Percentiles rank a stretch among this genome's conserved stretches.
Conservation (phyloP, 2,888 invertebrate genomes). For the Athrips mouffetella region DNA sequence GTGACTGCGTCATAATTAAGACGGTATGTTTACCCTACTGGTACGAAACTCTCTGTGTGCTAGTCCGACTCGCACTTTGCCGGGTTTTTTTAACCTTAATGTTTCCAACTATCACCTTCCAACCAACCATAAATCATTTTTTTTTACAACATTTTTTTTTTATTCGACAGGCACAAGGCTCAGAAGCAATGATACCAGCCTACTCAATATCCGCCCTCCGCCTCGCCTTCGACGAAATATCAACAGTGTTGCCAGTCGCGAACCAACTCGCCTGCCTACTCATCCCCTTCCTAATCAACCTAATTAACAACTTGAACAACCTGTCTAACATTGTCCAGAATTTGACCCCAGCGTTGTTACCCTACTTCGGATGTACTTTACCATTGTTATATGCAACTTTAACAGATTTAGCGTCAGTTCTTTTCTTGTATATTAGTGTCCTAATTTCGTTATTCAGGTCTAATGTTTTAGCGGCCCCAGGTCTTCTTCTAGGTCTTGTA, state of each 20-base stretch:
- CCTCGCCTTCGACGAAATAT: slow-evolving; percentile 64
- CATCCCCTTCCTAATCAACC: slow-evolving; percentile 62
- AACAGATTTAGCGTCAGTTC: slow-evolving; percentile 63
- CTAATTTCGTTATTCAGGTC: slow-evolving; percentile 65
- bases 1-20: too few relatives aligned
- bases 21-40: too few relatives aligned
- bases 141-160: not conserved
- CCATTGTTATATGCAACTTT: slow-evolving; percentile 63
- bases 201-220: slow-evolving; percentile 65
- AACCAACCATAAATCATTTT: too few relatives aligned
- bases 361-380: slow-evolving; percentile 67
- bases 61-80: too few relatives aligned
- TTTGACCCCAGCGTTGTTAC: slow-evolving; percentile 61
- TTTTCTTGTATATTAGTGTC: slow-evolving; percentile 66
- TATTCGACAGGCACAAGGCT: slow-evolving; percentile 41
- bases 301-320: slow-evolving; percentile 68
- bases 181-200: slow-evolving; percentile 65
- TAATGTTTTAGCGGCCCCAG: slow-evolving; percentile 62
- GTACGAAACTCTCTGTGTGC: too few relatives aligned
- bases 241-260: slow-evolving; percentile 58
- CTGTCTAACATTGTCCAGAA: slow-evolving; percentile 69
- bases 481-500: slow-evolving; percentile 50
- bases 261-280: slow-evolving; percentile 63
- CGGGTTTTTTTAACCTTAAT: too few relatives aligned
- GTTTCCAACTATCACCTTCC: too few relatives aligned